These are phyloP conservation scores for Todiramphus chloris DNA, from an alignment of 2,113 vertebrate genomes.

Conservation along the genomic window DNA sequence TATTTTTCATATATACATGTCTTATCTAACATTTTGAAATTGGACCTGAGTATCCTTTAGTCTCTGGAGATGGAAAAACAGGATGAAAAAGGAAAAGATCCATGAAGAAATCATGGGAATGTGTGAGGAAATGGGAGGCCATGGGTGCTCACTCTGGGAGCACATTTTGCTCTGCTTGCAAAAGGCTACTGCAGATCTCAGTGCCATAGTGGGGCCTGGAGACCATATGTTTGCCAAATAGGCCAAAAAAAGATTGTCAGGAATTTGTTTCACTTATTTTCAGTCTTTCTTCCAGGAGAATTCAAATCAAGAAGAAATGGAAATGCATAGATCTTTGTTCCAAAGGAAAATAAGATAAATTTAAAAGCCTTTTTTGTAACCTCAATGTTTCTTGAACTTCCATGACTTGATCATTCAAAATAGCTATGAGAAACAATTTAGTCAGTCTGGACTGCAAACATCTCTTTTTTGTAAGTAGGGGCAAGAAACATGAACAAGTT, in stretches of 20 bases:
- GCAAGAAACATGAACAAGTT: not conserved
- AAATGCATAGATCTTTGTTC: not conserved
- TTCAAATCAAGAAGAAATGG: not conserved
- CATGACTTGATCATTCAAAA: not conserved
- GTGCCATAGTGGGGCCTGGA: not conserved
- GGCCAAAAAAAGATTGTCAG: not conserved
- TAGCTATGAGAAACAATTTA: not conserved
- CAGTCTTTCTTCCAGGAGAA: not conserved
- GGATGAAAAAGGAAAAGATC: not conserved
- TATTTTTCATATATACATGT: not conserved
- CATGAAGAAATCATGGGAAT: not conserved
- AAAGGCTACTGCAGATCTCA: not conserved
- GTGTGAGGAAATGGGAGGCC: not conserved
- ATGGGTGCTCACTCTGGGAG: not conserved
- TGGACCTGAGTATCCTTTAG: not conserved
- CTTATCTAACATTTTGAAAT: not conserved
- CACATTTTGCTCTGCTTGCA: not conserved
- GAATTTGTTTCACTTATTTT: not conserved
- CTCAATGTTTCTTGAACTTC: not conserved
- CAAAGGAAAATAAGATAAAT: not conserved
- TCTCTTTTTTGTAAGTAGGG: not conserved
- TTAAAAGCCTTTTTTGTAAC: not conserved
- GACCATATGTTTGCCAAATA: not conserved
- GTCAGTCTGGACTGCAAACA: not conserved
- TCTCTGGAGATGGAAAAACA: not conserved